Conservation (phyloP, 2,797 vertebrate genomes). For the Pseudomugil tenellus region DNA sequence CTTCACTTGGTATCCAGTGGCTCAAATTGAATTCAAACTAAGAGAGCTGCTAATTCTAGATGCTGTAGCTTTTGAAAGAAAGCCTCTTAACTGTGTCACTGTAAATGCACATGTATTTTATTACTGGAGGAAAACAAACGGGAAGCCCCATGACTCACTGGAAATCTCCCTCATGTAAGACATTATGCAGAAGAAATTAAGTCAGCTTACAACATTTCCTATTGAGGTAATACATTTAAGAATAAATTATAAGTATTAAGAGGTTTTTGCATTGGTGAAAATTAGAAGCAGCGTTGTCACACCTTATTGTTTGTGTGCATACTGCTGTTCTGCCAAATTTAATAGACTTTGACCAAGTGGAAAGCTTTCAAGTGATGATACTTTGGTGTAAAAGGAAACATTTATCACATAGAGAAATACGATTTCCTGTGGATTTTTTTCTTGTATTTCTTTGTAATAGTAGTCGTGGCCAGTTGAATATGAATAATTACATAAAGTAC, state of each 20-base stretch:
- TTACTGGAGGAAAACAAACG: slow-evolving; percentile 42
- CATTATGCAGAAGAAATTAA: slow-evolving; percentile 26
- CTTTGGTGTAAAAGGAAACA: slow-evolving; percentile 36
- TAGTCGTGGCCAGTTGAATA: slow-evolving; percentile 29
- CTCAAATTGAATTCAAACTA: slow-evolving; percentile 15
- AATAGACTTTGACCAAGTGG: slow-evolving; percentile 35
- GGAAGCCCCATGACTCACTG: slow-evolving; percentile 66
- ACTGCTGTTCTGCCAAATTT: slow-evolving; percentile 24
- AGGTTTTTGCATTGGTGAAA: background rate
- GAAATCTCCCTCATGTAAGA: slow-evolving; percentile 35
- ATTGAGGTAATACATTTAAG: background rate
- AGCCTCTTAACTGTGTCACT: slow-evolving; percentile 3
- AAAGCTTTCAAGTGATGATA: slow-evolving; percentile 12
- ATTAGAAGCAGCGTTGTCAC: background rate
- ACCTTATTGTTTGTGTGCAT: slow-evolving; percentile 7
- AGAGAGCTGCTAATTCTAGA: background rate
- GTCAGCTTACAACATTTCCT: slow-evolving; percentile 24
- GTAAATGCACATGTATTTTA: slow-evolving; percentile 27
- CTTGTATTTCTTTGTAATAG: slow-evolving; percentile 18
- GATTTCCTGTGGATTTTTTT: slow-evolving; percentile 14
- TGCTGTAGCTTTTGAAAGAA: background rate
- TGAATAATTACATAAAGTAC: slow-evolving; percentile 36
- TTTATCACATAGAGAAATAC: slow-evolving; percentile 21
- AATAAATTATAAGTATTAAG: background rate
- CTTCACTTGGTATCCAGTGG: background rate